Evolutionary conservation across 1,140 invertebrate species (phyloP), one percentile per base, ranked within the genome.

Genomic region (Diabrotica virgifera): DNA sequence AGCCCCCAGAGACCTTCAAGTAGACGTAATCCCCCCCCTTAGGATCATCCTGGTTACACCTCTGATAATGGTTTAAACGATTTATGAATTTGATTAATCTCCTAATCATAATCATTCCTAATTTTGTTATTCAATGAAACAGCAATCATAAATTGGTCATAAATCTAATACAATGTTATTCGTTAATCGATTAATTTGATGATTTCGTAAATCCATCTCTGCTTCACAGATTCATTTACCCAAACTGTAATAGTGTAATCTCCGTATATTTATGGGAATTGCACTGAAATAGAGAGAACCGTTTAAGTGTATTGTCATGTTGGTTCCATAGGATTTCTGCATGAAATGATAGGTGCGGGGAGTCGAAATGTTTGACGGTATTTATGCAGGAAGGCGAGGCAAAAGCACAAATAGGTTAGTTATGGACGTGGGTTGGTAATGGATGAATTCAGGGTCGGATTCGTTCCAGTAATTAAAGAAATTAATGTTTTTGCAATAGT

Each of bases 311-410:
- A 50, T 59, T 59, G 24, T 59, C 38, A 14, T 59, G 58, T 59
- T n/a, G 5, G 13, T 37, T 8, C 37, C 36, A 59, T 59, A 59
- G 58, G 58, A 59, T 59, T 59, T 59, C 37, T 59, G 58, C 58
- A 59, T 59, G 58, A 59, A 59, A 59, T 59, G 7, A 37, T 40
- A 11, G 35, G 38, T 57, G 55, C 36, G 24, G 9, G 8, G 55
- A 6, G 24, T 9, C 24, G 36, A 57, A 24, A 24, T 24, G 24
- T 24, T 12, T 9, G 8, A 57, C 24, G 24, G 36, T 12, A 11
- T 12, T 9, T 8, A 36, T 36, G 9, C 55, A 57, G 24, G 36
- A 57, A 40, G 55, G 36, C 36, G 55, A 57, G 55, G 55, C 55
- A n/a, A 36, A 57, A 40, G 55, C 55, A n/a, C 55, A 57, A 40